Conservation (phyloP, 2,888 invertebrate species). For the Periphyllus acericola region DNA sequence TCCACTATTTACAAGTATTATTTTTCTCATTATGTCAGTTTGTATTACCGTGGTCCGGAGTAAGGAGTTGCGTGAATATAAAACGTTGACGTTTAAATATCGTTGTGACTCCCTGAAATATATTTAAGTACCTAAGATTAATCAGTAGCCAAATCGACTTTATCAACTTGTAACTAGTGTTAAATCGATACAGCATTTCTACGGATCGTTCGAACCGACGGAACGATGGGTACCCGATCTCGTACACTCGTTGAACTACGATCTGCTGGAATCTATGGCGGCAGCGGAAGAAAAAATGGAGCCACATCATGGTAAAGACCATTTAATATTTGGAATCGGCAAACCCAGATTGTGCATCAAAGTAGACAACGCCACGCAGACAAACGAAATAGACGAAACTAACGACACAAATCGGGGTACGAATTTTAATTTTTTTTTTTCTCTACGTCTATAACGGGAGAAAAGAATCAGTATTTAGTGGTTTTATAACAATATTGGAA, state of each 20-base stretch:
- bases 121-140: too few species aligned
- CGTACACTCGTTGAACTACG: not conserved
- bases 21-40: too few species aligned
- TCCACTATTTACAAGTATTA: too few species aligned
- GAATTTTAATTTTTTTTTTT: not conserved
- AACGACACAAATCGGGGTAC: not conserved
- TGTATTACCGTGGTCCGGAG: too few species aligned
- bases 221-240: conserved; percentile 47
- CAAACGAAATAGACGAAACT: not conserved
- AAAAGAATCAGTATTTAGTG: too few species aligned
- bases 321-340: conserved; percentile 8
- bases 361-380: conserved; percentile 33
- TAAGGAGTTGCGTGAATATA: too few species aligned
- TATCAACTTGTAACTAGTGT: not conserved
- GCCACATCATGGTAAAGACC: not conserved
- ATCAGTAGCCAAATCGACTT: too few species aligned
- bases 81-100: too few species aligned
- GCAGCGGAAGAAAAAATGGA: not conserved
- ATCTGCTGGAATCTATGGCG: not conserved
- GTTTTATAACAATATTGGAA: too few species aligned
- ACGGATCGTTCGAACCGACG: conserved; percentile 22
- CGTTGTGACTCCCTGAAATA: too few species aligned
- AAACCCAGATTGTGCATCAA: conserved; percentile 10
- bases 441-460: too few species aligned
- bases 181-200: conserved; percentile 1